Evolutionary conservation across 2,797 vertebrate genomes (phyloP).

Genomic region (Onychomys leucogaster): DNA sequence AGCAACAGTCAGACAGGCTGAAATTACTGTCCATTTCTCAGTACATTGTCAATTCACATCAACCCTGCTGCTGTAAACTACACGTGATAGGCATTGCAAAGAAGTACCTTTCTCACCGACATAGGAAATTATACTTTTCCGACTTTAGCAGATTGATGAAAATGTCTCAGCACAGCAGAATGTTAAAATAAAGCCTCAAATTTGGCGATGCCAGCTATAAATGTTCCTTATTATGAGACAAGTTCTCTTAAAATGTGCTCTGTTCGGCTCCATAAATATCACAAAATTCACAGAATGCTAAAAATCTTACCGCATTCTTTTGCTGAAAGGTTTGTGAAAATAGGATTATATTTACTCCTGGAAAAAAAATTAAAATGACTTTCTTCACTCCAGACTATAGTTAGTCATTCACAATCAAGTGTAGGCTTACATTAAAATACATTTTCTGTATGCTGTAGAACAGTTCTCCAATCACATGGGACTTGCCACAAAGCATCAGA

Average conservation of each 20-base stretch:
- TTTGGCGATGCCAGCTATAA: constrained; percentile 80
- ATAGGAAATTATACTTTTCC: constrained; percentile 65
- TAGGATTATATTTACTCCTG: constrained; percentile 76
- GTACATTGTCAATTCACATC: constrained; percentile 9
- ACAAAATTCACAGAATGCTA: constrained; percentile 77
- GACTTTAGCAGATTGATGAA: constrained; percentile 77
- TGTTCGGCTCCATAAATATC: constrained; percentile 74
- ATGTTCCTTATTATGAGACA: constrained; percentile 77
- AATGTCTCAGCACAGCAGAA: constrained; percentile 76
- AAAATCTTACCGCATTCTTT: constrained; percentile 72
- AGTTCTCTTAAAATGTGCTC: constrained; percentile 76
- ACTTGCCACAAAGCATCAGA: constrained; percentile 12
- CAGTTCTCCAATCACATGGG: constrained; percentile 20
- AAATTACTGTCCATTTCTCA: neutral
- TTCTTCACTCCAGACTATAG: constrained; percentile 61
- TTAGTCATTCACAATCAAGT: constrained; percentile 74
- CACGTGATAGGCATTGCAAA: neutral
- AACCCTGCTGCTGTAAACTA: constrained; percentile 29
- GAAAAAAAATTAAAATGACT: constrained; percentile 70
- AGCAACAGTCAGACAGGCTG: neutral
- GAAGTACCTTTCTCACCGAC: constrained; percentile 37
- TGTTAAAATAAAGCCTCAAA: constrained; percentile 81
- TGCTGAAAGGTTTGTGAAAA: constrained; percentile 72
- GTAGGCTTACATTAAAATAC: constrained; percentile 58
- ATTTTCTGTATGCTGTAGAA: constrained; percentile 22